Evolutionary conservation across 2,797 vertebrate genomes (phyloP).

Genomic region (Austrolebias charrua): DNA sequence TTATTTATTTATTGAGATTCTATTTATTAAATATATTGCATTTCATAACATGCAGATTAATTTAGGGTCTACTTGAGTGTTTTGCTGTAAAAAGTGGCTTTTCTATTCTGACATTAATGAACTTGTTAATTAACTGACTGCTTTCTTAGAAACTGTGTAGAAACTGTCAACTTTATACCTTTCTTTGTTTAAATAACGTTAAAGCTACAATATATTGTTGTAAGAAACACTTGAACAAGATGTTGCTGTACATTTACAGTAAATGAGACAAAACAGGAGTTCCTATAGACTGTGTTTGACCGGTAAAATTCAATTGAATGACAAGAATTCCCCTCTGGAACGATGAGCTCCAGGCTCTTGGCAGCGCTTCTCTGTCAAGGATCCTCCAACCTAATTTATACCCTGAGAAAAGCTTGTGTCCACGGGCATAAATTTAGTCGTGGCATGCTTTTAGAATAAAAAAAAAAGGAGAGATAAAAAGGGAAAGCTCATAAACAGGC

Average conservation of each 20-base stretch:
- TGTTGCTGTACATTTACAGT: neutral
- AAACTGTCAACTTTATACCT: constrained; percentile 1
- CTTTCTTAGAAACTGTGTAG: neutral
- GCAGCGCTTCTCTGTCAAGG: constrained; percentile 52
- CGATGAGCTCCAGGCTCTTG: constrained; percentile 51
- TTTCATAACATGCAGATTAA: neutral
- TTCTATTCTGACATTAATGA: neutral
- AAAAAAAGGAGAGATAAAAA: constrained; percentile 7
- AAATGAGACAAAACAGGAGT: constrained; percentile 6
- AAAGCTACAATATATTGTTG: constrained; percentile 1
- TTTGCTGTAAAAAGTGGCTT: no score
- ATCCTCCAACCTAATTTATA: constrained; percentile 76
- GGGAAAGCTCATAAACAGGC: constrained; percentile 67
- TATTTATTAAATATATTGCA: no score
- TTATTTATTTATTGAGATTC: no score
- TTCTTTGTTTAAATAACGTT: neutral
- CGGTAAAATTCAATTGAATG: constrained; percentile 58
- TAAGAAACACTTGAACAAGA: constrained; percentile 1
- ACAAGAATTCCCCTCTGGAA: constrained; percentile 51
- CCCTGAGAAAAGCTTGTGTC: constrained; percentile 74
- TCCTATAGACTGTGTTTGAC: neutral
- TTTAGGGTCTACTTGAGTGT: no score
- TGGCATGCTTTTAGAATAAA: constrained; percentile 59
- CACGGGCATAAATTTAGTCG: constrained; percentile 72
- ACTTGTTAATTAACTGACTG: neutral